Evolutionary conservation across 2,113 vertebrate genomes (phyloP).

Genomic region (Alexandromys fortis): DNA sequence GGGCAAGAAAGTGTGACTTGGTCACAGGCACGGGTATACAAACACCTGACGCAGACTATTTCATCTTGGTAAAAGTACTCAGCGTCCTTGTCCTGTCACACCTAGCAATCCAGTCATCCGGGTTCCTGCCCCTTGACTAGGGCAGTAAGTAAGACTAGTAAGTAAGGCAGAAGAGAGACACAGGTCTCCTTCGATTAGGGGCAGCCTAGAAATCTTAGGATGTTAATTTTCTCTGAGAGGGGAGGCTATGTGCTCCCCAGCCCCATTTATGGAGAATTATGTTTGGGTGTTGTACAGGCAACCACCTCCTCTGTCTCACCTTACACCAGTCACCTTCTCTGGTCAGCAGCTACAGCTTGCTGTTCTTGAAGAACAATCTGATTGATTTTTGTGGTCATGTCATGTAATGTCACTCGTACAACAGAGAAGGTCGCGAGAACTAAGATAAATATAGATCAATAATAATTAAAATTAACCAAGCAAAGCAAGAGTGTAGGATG

Average conservation of each 20-base stretch:
- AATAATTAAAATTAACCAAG: not conserved
- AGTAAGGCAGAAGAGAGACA: not conserved
- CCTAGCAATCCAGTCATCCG: not conserved
- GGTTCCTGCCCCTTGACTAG: not conserved
- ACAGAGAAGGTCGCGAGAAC: not conserved
- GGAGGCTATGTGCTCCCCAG: not conserved
- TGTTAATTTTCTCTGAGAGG: not conserved
- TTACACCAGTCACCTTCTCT: not conserved
- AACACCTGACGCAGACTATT: not conserved
- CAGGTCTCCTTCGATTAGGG: not conserved
- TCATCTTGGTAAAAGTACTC: not conserved
- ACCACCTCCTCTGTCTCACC: not conserved
- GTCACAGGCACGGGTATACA: not conserved
- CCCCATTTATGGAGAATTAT: no score
- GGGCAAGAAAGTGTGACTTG: not conserved
- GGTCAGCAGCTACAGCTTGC: not conserved
- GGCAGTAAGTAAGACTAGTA: not conserved
- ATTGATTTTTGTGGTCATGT: not conserved
- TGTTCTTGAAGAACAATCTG: slow-evolving; percentile 17
- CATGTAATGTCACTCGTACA: not conserved
- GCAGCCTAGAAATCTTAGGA: not conserved
- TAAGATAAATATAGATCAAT: not conserved
- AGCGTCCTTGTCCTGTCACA: not conserved
- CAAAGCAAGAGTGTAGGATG: not conserved
- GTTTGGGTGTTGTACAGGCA: not conserved